Conservation (phyloP, 2,888 invertebrate genomes). For the Eupeodes latifasciatus region DNA sequence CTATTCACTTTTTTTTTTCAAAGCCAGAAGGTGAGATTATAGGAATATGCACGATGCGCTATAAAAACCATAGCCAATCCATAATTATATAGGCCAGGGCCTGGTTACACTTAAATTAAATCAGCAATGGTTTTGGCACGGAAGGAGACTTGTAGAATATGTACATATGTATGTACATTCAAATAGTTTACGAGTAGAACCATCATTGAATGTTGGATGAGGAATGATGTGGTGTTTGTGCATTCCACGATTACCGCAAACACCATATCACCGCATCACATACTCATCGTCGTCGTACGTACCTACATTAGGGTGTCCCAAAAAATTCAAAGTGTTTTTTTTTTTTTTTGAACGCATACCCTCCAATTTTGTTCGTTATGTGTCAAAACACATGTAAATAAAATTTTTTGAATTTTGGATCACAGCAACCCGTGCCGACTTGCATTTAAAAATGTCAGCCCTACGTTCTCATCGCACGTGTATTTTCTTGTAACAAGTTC, state of each 20-base stretch:
- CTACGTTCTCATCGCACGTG: no score
- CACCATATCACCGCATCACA: neutral
- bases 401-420: no score
- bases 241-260: slow-evolving; percentile 6
- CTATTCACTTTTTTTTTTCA: neutral
- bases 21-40: slow-evolving; percentile 36
- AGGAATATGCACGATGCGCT: neutral
- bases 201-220: neutral
- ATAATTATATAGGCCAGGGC: slow-evolving; percentile 39
- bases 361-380: no score
- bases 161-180: no score
- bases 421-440: no score
- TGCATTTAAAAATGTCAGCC: no score
- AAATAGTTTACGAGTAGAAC: slow-evolving; percentile 9
- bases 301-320: no score
- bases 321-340: no score
- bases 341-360: no score
- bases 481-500: no score
- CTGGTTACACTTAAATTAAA: slow-evolving; percentile 35
- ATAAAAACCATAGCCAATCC: slow-evolving; percentile 27
- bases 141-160: slow-evolving; percentile 2
- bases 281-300: no score
- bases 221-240: neutral
- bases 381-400: no score
- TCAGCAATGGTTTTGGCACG: slow-evolving; percentile 43